These are phyloP conservation scores for Ceratosolen fusciceps DNA, from an alignment of 1,140 invertebrate species.

Conservation along the genomic window DNA sequence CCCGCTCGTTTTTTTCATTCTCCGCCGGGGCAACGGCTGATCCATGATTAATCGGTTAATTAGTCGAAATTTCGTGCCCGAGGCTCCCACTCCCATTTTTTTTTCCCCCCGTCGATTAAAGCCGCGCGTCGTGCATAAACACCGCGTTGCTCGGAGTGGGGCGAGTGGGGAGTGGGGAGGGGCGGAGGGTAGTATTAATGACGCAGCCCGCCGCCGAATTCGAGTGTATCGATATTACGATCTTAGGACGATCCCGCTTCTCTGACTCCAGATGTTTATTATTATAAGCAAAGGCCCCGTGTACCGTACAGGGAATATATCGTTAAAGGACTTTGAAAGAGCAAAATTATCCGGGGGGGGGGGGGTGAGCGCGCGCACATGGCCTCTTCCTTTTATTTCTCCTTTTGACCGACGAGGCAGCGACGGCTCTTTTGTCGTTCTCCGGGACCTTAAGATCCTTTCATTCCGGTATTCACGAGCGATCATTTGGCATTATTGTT, in stretches of 20 bases:
- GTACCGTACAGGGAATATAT: neutral
- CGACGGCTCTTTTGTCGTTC: neutral
- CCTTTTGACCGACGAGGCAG: neutral
- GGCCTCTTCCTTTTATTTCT: neutral
- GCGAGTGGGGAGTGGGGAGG: too few species aligned
- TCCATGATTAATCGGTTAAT: slow-evolving; percentile 11
- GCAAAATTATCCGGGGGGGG: too few species aligned
- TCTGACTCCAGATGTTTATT: neutral
- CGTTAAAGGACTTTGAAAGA: neutral
- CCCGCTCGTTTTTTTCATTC: neutral
- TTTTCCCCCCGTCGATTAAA: slow-evolving; percentile 7
- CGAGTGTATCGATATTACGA: slow-evolving; percentile 14
- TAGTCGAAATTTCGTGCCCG: neutral
- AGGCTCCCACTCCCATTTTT: neutral
- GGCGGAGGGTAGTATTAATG: too few species aligned
- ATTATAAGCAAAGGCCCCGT: slow-evolving; percentile 21
- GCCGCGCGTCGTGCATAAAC: neutral
- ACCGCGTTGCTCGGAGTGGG: neutral
- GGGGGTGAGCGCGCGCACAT: too few species aligned
- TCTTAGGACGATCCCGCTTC: neutral
- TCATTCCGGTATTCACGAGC: too few species aligned
- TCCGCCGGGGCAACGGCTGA: neutral
- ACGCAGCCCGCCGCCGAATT: neutral
- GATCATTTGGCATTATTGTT: too few species aligned
- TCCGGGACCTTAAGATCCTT: neutral